phyloP scores from a whole-genome alignment of 2,797 vertebrate species.

The Sebastes baramenuke region DNA sequence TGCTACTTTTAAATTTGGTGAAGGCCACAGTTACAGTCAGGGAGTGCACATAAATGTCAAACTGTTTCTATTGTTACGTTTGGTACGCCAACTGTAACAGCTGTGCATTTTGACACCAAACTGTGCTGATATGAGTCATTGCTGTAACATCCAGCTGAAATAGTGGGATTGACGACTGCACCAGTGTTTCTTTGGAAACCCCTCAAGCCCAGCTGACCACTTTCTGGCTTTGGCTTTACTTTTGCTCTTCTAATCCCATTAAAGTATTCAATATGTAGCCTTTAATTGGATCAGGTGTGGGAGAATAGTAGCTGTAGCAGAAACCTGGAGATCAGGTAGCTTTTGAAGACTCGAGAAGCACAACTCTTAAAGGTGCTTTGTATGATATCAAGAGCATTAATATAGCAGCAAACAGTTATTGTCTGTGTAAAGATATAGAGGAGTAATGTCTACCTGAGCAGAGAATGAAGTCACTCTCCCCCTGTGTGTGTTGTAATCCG shows the following conservation, averaged over 20 bases:
- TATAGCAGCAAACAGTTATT: too few relatives aligned
- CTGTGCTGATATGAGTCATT: neutral
- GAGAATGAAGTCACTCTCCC: too few relatives aligned
- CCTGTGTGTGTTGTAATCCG: neutral
- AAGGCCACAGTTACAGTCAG: neutral
- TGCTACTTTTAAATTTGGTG: conserved; percentile 20
- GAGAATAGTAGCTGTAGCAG: conserved; percentile 27
- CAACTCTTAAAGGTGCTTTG: neutral
- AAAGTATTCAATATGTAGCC: conserved; percentile 28
- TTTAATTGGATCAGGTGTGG: conserved; percentile 61
- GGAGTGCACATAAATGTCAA: neutral
- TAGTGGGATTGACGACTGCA: neutral
- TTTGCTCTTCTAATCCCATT: conserved; percentile 56
- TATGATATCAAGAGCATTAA: neutral
- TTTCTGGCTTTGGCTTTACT: conserved; percentile 11
- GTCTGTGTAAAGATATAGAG: neutral
- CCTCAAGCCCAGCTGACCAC: neutral
- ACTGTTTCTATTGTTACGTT: conserved; percentile 3
- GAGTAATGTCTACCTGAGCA: neutral
- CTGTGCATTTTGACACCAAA: neutral
- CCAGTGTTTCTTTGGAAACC: neutral
- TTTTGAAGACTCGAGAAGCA: neutral
- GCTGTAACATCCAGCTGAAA: neutral
- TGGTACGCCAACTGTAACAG: neutral
- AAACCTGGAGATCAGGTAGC: conserved; percentile 21